Evolutionary conservation across 2,888 invertebrate genomes (phyloP), one percentile per base, ranked within the genome.

Genomic region (Leucophenga montana): DNA sequence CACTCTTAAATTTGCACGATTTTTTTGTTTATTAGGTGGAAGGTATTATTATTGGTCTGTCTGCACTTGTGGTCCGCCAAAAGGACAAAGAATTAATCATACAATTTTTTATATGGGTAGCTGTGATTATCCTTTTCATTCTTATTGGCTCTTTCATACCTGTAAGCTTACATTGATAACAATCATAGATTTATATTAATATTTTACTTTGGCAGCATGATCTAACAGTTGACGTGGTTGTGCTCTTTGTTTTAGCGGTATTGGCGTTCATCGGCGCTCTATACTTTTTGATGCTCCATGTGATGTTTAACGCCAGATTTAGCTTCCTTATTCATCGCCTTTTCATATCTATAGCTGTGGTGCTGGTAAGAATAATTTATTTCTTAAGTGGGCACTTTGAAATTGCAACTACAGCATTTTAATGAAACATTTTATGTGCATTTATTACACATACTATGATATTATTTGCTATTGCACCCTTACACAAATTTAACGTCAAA

Each of bases 261-360:
- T 5, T 76, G 0, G 48, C 66, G 22, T 44, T 78, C 6, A 77
- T 80, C 53, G 81, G 75, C 1, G 74, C 76, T 2, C 69, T 76
- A n/a, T 81, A 75, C 44, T 81, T 79, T 61, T 46, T 80, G 0
- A 77, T 80, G 77, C 68, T 80, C 2, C 67, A 81, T 39, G 18
- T 79, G 0, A 71, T 80, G 5, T 31, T 56, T 5, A 80, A 80
- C 67, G 67, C 73, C 6, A 68, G 67, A 0, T 77, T 70, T 56
- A 72, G 75, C 0, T 77, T 79, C 53, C 56, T 73, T 27, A 39
- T 73, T 0, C 68, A 65, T 50, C 69, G 71, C 0, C 57, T n/a
- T n/a, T 75, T 81, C 13, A 68, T 80, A 22, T 14, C 75, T 0
- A 1, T 70, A 0, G 71, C 73, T 64, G 69, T 81, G 31, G 46